Evolutionary conservation across 2,113 vertebrate species (phyloP).

Genomic region (Opisthocomus hoazin): DNA sequence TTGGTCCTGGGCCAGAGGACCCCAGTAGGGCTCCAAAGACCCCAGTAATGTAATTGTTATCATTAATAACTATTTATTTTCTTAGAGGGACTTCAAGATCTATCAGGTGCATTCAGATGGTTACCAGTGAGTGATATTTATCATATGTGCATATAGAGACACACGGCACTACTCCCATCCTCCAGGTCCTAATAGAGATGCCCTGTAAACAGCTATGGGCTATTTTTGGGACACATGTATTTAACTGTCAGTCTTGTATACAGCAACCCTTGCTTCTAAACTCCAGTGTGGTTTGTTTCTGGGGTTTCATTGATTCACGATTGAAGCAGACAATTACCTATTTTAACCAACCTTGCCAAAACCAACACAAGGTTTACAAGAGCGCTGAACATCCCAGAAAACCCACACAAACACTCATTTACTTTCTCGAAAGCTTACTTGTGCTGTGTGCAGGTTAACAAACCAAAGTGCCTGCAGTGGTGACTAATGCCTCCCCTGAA

Average conservation of each 20-base stretch:
- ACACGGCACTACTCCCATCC: not conserved
- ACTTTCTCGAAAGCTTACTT: not conserved
- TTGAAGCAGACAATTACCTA: not conserved
- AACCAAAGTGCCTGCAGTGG: not conserved
- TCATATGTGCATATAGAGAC: not conserved
- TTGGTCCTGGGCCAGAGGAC: not conserved
- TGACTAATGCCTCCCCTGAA: conserved; percentile 50
- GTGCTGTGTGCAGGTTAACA: not conserved
- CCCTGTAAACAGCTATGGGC: not conserved
- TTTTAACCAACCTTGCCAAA: not conserved
- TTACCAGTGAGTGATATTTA: not conserved
- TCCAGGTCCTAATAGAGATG: not conserved
- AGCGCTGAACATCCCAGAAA: not conserved
- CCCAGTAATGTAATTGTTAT: not conserved
- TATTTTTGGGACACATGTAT: not conserved
- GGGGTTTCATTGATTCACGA: not conserved
- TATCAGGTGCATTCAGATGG: not conserved
- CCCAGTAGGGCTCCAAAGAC: not conserved
- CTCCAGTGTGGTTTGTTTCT: not conserved
- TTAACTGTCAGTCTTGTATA: not conserved
- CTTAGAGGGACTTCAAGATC: not conserved
- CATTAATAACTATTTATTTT: not conserved
- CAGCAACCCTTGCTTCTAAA: not conserved
- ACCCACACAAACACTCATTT: not conserved
- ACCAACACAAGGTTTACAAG: not conserved